A percentile compares a stretch with the other conserved stretches of the same genome.
These are phyloP conservation scores for Fulica atra DNA, from an alignment of 2,113 vertebrate species.

Conservation along the genomic window DNA sequence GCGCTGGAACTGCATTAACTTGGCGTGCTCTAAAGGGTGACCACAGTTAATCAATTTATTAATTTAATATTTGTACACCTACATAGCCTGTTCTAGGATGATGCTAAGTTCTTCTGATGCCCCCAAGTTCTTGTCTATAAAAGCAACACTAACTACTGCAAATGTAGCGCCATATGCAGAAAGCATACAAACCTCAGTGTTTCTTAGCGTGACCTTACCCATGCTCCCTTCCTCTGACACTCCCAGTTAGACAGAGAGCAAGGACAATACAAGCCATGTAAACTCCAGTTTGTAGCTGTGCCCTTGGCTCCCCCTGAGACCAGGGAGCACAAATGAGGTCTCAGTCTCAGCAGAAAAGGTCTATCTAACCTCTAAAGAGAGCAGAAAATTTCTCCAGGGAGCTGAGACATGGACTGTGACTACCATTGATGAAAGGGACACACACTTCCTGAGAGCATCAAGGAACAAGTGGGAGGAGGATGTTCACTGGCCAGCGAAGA, in stretches of 20 bases:
- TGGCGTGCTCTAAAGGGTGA: neutral
- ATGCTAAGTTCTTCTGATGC: neutral
- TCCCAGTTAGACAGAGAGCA: neutral
- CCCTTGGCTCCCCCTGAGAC: neutral
- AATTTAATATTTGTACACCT: neutral
- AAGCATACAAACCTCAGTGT: neutral
- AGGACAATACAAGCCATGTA: neutral
- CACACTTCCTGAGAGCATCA: neutral
- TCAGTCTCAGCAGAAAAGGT: neutral
- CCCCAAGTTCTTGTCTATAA: neutral
- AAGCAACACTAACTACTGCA: neutral
- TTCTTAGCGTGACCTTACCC: neutral
- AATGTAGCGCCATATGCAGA: neutral
- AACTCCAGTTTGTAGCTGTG: neutral
- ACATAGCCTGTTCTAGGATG: neutral
- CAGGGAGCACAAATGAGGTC: neutral
- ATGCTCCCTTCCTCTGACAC: neutral
- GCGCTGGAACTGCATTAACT: neutral
- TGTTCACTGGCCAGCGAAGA: rapidly evolving
- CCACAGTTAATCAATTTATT: neutral
- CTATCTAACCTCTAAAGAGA: neutral
- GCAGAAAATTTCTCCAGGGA: neutral
- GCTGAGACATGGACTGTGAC: neutral
- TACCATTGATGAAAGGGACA: neutral
- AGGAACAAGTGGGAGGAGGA: neutral